Conservation (phyloP, 1,140 invertebrate genomes). For the Apis laboriosa region DNA sequence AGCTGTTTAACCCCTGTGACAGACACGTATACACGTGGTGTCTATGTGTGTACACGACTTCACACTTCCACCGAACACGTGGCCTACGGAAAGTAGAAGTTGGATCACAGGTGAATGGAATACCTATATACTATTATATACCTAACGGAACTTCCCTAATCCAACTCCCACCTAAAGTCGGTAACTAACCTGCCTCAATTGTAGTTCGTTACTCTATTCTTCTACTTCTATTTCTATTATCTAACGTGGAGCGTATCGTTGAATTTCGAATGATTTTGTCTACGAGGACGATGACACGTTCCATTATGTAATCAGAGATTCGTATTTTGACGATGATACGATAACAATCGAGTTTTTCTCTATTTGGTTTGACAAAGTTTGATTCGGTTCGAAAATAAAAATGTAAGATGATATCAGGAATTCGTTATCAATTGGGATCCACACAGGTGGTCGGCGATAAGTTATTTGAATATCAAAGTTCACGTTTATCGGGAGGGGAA, state of each 20-base stretch:
- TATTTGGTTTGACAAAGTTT: no score
- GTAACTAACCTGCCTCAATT: constrained; percentile 45
- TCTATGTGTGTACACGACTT: constrained; percentile 1
- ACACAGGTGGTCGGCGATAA: background rate
- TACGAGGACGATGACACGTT: background rate
- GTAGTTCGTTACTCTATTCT: background rate
- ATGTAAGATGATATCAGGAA: background rate
- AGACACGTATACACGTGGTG: background rate
- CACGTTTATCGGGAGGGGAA: background rate
- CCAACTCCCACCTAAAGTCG: background rate
- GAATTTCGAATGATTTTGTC: background rate
- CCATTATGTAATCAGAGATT: no score
- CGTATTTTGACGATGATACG: no score
- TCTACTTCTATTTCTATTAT: background rate
- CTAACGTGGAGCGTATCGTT: background rate
- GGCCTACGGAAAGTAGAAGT: constrained; percentile 59
- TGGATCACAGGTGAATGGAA: constrained; percentile 55
- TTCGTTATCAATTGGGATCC: background rate
- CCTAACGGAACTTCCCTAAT: constrained; percentile 48
- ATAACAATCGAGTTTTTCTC: no score
- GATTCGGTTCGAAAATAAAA: background rate
- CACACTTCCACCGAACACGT: constrained; percentile 45
- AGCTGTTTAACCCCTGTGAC: constrained; percentile 59
- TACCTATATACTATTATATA: background rate
- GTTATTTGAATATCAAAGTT: background rate